Evolutionary conservation across 2,113 vertebrate species (phyloP).

Genomic region (Marmota flaviventris): DNA sequence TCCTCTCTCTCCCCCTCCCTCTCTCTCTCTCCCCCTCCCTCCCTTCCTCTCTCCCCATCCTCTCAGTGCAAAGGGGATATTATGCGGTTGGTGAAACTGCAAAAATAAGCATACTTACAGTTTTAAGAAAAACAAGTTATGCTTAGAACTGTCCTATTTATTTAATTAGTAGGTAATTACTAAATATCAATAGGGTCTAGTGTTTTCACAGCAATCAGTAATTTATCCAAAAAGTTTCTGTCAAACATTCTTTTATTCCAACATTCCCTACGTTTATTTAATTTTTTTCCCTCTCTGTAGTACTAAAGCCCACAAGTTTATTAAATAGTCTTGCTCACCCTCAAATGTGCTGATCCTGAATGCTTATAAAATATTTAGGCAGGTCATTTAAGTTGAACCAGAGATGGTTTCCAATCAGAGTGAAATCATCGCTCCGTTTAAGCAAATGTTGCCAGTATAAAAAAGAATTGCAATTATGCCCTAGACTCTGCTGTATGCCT

Average conservation of each 20-base stretch:
- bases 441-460: conserved; percentile 39
- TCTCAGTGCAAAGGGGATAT: neutral
- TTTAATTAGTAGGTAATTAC: conserved; percentile 45
- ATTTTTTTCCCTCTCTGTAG: conserved; percentile 30
- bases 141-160: conserved; percentile 18
- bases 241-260: conserved; percentile 19
- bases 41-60: neutral
- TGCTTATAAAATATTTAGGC: conserved; percentile 85
- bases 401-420: conserved; percentile 71
- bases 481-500: neutral
- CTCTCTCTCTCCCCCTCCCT: too few species aligned
- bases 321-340: conserved; percentile 70
- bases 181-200: conserved; percentile 9
- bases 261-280: neutral
- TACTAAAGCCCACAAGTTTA: neutral
- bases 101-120: neutral
- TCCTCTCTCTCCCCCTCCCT: too few species aligned
- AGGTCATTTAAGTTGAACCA: conserved; percentile 80
- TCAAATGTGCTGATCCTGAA: conserved; percentile 78
- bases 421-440: conserved; percentile 72
- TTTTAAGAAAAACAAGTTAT: neutral
- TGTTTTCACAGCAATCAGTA: conserved; percentile 32
- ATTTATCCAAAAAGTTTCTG: conserved; percentile 40
- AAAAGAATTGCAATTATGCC: conserved; percentile 10
- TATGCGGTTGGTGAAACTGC: neutral